These are phyloP conservation scores for Manis pentadactyla DNA, from an alignment of 2,797 vertebrate species.

Conservation along the genomic window DNA sequence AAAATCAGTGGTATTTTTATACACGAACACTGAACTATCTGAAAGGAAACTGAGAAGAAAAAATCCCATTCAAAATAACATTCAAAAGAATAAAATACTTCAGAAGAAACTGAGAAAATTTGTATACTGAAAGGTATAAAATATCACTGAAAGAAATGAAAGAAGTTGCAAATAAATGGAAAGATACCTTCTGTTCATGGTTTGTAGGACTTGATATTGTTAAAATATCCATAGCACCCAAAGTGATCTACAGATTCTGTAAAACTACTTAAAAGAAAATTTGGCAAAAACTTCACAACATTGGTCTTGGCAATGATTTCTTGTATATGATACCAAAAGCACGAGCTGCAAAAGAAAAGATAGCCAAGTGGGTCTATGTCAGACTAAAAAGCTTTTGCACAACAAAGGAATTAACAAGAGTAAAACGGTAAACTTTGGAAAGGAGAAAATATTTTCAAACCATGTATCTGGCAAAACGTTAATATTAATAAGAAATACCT, in stretches of 20 bases:
- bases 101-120: not conserved
- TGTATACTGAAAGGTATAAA: not conserved
- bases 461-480: not conserved
- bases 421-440: not conserved
- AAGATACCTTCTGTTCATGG: not conserved
- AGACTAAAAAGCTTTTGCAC: not conserved
- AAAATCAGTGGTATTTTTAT: not conserved
- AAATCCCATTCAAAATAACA: not conserved
- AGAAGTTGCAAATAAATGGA: not conserved
- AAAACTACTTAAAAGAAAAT: not conserved
- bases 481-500: not conserved
- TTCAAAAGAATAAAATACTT: not conserved
- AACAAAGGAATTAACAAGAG: not conserved
- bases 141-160: slow-evolving; percentile 8
- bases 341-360: not conserved
- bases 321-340: not conserved
- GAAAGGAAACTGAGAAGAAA: not conserved
- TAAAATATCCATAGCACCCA: not conserved
- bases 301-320: not conserved
- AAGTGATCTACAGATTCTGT: not conserved
- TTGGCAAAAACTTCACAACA: not conserved
- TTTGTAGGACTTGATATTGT: not conserved
- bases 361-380: not conserved
- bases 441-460: not conserved
- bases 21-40: not conserved